Percentiles rank a stretch among this genome's conserved stretches.
Evolutionary conservation across 2,888 invertebrate species (phyloP).

Genomic region (Pterostichus niger): DNA sequence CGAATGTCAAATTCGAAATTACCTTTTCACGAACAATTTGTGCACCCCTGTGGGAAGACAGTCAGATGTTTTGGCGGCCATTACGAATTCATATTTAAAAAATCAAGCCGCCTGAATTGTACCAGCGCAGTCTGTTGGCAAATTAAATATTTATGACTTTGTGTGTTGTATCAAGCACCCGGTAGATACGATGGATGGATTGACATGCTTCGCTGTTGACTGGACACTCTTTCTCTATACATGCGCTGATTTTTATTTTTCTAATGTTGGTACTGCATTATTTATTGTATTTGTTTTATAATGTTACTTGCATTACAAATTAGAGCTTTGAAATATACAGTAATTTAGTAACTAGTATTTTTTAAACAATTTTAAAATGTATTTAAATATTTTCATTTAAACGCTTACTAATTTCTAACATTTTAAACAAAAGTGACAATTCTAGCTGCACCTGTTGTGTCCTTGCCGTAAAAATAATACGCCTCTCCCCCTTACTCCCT

Average conservation of each 20-base stretch:
- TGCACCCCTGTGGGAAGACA: slow-evolving; percentile 54
- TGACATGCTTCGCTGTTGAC: slow-evolving; percentile 22
- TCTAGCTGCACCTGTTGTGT: too few relatives aligned
- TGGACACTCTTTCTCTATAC: neutral
- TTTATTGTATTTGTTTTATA: slow-evolving; percentile 2
- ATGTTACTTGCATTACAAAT: too few relatives aligned
- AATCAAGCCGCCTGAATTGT: slow-evolving; percentile 27
- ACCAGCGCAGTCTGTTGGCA: slow-evolving; percentile 46
- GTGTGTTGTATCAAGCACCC: slow-evolving; percentile 7
- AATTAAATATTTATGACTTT: slow-evolving; percentile 38
- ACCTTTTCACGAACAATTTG: slow-evolving; percentile 52
- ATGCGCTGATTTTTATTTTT: neutral
- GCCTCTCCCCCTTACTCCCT: too few relatives aligned
- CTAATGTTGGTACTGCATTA: neutral
- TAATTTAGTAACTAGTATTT: too few relatives aligned
- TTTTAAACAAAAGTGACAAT: too few relatives aligned
- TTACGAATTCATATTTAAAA: slow-evolving; percentile 61
- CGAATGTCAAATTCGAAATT: slow-evolving; percentile 57
- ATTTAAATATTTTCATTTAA: too few relatives aligned
- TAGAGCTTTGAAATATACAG: too few relatives aligned
- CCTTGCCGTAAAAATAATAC: too few relatives aligned
- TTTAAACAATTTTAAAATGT: too few relatives aligned
- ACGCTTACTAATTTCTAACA: too few relatives aligned
- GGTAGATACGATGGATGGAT: slow-evolving; percentile 9
- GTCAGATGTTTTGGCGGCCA: slow-evolving; percentile 48